Evolutionary conservation across 2,888 invertebrate species (phyloP).

Genomic region (Microctonus brassicae): DNA sequence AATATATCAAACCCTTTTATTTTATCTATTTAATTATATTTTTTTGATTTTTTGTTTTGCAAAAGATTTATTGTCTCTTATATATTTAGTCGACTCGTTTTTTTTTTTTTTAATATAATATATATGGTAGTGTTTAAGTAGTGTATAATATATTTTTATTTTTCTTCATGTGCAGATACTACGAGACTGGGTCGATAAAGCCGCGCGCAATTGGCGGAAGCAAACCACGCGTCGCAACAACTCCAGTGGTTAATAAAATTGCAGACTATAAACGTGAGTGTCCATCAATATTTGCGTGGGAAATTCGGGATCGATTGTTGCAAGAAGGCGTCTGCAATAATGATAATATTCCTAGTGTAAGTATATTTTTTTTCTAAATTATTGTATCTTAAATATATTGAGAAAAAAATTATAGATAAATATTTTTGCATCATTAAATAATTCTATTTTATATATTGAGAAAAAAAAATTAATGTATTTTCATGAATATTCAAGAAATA

Average conservation of each 20-base stretch:
- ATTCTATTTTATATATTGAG: too few relatives aligned
- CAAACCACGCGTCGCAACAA: conserved; percentile 95
- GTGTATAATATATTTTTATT: neutral
- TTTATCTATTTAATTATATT: conserved; percentile 6
- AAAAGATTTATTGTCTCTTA: too few relatives aligned
- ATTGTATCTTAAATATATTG: too few relatives aligned
- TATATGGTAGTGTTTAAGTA: neutral
- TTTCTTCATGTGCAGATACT: conserved; percentile 79
- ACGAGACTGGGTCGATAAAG: conserved; percentile 98
- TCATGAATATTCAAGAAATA: too few relatives aligned
- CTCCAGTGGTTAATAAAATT: conserved; percentile 93
- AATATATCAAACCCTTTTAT: neutral
- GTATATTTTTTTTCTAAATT: too few relatives aligned
- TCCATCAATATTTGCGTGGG: conserved; percentile 99
- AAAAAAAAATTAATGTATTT: too few relatives aligned
- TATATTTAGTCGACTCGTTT: neutral
- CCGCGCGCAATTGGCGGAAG: conserved; percentile 97
- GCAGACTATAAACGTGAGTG: conserved; percentile 97
- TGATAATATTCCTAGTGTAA: conserved; percentile 98
- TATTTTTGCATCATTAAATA: too few relatives aligned
- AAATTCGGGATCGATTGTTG: conserved; percentile 93
- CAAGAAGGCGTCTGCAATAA: conserved; percentile 96
- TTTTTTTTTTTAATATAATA: neutral
- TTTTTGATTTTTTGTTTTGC: neutral
- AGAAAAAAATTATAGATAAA: too few relatives aligned